phyloP scores from a whole-genome alignment of 2,797 vertebrate species.

The Takifugu rubripes region DNA sequence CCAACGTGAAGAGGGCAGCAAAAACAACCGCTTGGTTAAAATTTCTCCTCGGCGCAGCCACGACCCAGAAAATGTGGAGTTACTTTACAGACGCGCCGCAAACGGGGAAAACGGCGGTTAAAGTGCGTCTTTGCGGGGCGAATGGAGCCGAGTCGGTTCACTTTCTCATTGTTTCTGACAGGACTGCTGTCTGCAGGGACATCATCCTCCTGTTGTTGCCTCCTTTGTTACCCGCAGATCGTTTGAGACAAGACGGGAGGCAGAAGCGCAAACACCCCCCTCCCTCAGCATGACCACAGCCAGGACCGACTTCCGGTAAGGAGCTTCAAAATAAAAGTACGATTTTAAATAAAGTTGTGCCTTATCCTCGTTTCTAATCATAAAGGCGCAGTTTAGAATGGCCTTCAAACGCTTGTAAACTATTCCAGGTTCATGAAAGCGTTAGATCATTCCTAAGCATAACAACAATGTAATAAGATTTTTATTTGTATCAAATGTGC shows the following conservation, averaged over 20 bases:
- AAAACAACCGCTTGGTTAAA: constrained; percentile 5
- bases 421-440: too few species aligned
- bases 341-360: too few species aligned
- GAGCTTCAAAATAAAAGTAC: constrained; percentile 31
- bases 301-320: background rate
- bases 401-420: too few species aligned
- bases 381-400: too few species aligned
- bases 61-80: background rate
- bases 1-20: constrained; percentile 13
- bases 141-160: background rate
- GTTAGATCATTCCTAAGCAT: too few species aligned
- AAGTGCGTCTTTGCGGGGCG: background rate
- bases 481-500: too few species aligned
- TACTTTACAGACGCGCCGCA: constrained; percentile 8
- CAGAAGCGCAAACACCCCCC: constrained; percentile 13
- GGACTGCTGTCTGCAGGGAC: constrained; percentile 27
- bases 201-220: constrained; percentile 48
- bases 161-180: constrained; percentile 28
- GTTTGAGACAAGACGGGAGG: constrained; percentile 15
- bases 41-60: constrained; percentile 6
- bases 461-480: too few species aligned
- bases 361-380: too few species aligned
- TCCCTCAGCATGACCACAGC: background rate
- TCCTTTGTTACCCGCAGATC: constrained; percentile 65
- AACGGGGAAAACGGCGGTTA: background rate